A percentile compares a stretch with the other conserved stretches of the same genome.
Conservation (phyloP, 2,888 invertebrate genomes). For the Eupithecia insigniata region DNA sequence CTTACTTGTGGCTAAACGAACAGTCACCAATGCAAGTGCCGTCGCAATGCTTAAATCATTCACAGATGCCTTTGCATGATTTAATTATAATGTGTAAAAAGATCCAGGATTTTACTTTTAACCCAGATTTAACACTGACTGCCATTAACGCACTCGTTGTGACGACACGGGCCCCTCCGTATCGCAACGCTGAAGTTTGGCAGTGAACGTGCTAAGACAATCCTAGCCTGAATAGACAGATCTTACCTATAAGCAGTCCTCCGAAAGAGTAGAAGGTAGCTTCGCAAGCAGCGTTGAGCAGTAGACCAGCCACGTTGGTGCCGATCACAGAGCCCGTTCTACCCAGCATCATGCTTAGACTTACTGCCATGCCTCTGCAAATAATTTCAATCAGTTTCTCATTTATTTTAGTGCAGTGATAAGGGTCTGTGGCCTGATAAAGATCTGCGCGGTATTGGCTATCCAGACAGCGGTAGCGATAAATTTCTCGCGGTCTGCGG, state of each 20-base stretch:
- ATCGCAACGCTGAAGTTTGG: background rate
- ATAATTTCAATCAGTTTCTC: background rate
- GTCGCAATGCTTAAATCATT: too few species aligned
- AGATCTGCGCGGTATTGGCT: too few species aligned
- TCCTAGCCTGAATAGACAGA: background rate
- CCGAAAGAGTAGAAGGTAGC: conserved; percentile 86
- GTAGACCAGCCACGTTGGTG: conserved; percentile 85
- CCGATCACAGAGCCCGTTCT: conserved; percentile 86
- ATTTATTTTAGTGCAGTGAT: background rate
- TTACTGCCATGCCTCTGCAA: conserved; percentile 85
- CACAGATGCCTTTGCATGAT: too few species aligned
- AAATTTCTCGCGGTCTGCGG: too few species aligned
- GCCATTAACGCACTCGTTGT: too few species aligned
- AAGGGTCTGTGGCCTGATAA: too few species aligned
- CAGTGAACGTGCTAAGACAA: background rate
- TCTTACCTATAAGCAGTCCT: conserved; percentile 75
- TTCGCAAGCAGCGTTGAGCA: conserved; percentile 85
- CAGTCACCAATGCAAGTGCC: too few species aligned
- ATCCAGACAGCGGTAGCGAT: too few species aligned
- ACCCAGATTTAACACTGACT: too few species aligned
- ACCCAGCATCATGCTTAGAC: conserved; percentile 85
- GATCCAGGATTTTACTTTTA: too few species aligned
- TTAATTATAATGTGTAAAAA: too few species aligned
- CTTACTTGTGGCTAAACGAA: too few species aligned
- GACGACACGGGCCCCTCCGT: background rate